Conservation (phyloP, 2,797 vertebrate species). For the Cygnus olor region DNA sequence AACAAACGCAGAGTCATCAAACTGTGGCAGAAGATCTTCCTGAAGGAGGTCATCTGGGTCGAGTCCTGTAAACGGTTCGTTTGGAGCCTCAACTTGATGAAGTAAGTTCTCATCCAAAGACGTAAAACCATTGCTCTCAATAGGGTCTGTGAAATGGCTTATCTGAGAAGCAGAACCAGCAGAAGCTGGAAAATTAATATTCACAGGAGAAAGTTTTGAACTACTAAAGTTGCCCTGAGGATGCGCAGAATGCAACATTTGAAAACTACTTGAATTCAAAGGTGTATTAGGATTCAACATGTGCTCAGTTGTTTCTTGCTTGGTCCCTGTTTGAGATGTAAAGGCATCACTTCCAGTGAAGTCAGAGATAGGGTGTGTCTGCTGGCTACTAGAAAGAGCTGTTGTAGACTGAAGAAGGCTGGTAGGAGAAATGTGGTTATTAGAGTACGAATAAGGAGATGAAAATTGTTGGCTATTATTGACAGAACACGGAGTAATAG, state of each 20-base stretch:
- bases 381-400: conserved; percentile 77
- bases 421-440: conserved; percentile 84
- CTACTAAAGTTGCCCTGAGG: conserved; percentile 87
- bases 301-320: conserved; percentile 83
- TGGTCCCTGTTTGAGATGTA: conserved; percentile 84
- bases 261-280: conserved; percentile 86
- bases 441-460: conserved; percentile 89
- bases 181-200: conserved; percentile 86
- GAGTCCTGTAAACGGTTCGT: conserved; percentile 87
- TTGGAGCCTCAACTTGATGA: conserved; percentile 85
- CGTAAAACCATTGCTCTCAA: conserved; percentile 88
- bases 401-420: conserved; percentile 85
- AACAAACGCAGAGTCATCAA: conserved; percentile 88
- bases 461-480: conserved; percentile 84
- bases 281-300: conserved; percentile 81
- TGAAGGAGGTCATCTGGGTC: conserved; percentile 91
- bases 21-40: conserved; percentile 91
- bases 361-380: conserved; percentile 83
- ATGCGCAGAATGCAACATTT: conserved; percentile 85
- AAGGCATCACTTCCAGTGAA: conserved; percentile 87
- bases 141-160: conserved; percentile 83
- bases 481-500: conserved; percentile 87
- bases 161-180: conserved; percentile 85
- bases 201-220: conserved; percentile 89
- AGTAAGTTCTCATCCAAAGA: conserved; percentile 88